Evolutionary conservation across 2,113 vertebrate genomes (phyloP).

Genomic region (Apteryx mantelli): DNA sequence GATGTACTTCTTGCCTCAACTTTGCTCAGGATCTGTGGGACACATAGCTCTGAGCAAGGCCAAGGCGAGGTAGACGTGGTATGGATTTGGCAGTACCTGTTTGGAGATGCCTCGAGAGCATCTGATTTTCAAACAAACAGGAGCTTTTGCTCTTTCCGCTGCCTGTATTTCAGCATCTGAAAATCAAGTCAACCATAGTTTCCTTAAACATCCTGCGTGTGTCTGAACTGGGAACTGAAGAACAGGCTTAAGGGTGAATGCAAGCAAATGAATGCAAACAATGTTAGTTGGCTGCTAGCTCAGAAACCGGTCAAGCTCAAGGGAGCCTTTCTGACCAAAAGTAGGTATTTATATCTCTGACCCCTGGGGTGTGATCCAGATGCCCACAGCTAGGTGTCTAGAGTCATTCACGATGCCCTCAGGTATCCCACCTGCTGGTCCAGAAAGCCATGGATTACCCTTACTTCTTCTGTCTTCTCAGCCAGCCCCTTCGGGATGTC

Average conservation of each 20-base stretch:
- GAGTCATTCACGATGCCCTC: rapidly evolving
- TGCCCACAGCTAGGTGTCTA: too few species aligned
- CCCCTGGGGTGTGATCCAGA: neutral
- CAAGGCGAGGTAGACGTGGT: neutral
- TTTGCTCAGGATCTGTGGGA: rapidly evolving
- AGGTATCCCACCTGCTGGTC: neutral
- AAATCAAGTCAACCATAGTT: neutral
- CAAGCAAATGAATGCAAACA: too few species aligned
- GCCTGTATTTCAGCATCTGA: neutral
- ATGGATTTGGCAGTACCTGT: rapidly evolving
- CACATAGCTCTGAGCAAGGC: rapidly evolving
- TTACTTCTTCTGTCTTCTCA: rapidly evolving
- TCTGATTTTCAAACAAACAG: neutral
- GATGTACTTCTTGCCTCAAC: rapidly evolving
- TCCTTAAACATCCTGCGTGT: neutral
- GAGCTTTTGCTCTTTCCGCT: neutral
- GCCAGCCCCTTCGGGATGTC: rapidly evolving
- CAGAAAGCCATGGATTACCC: neutral
- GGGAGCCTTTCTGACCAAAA: neutral
- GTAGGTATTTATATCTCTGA: neutral
- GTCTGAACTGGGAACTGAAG: neutral
- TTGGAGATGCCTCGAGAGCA: neutral
- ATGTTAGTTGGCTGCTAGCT: too few species aligned
- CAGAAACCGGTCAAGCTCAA: too few species aligned
- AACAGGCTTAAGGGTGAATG: neutral